These are phyloP conservation scores for honey bee (Apis mellifera) DNA, from an alignment of 1,140 invertebrate genomes.

Conservation along the genomic window Amel_HAv3.1 CM009937.2:5606501-5607000, in stretches of 20 bases:
- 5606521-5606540: slow-evolving; percentile 8
- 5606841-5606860: slow-evolving; percentile 37
- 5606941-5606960: slow-evolving; percentile 38
- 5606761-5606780: slow-evolving; percentile 25
- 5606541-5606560: slow-evolving; percentile 47
- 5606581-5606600: slow-evolving; percentile 41
- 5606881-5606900: slow-evolving; percentile 64
- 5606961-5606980: slow-evolving; percentile 45
- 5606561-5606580: slow-evolving; percentile 22
- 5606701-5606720: slow-evolving; percentile 78
- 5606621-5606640: slow-evolving; percentile 66
- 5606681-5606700: slow-evolving; percentile 78
- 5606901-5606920: slow-evolving; percentile 10
- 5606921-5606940: slow-evolving; percentile 28
- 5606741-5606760: slow-evolving; percentile 47
- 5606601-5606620: slow-evolving; percentile 55
- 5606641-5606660: slow-evolving; percentile 70
- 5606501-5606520: slow-evolving; percentile 34
- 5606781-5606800: neutral
- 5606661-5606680: slow-evolving; percentile 72
- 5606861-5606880: slow-evolving; percentile 37
- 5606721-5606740: slow-evolving; percentile 59
- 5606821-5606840: slow-evolving; percentile 51
- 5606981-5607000: slow-evolving; percentile 28
- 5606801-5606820: slow-evolving; percentile 43